Percentiles rank a stretch among this genome's conserved stretches.
These are phyloP conservation scores for Beris chalybata DNA, from an alignment of 2,888 invertebrate genomes.

Conservation along the genomic window DNA sequence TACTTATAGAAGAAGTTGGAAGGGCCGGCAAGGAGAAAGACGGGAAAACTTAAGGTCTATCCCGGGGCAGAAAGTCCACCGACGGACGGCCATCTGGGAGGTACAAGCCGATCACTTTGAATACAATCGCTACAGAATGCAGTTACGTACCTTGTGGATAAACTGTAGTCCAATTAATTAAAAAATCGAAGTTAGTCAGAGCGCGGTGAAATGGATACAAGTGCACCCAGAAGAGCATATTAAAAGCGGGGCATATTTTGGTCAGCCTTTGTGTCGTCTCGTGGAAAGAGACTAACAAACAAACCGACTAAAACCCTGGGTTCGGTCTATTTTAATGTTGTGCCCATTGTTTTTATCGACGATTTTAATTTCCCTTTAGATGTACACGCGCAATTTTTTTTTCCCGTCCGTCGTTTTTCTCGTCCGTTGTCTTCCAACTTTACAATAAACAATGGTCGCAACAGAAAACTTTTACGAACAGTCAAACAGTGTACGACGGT, in stretches of 20 bases:
- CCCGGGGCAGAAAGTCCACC: not conserved
- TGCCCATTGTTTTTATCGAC: constrained; percentile 29
- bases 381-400: not conserved
- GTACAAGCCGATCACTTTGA: constrained; percentile 28
- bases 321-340: constrained; percentile 29
- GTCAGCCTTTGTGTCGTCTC: not conserved
- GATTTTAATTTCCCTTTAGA: constrained; percentile 29
- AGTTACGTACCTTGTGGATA: constrained; percentile 13
- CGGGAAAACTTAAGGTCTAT: not conserved
- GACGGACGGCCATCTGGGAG: constrained; percentile 18
- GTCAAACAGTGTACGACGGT: not conserved
- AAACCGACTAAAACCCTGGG: constrained; percentile 8
- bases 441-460: constrained; percentile 10
- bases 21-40: not conserved
- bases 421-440: not conserved
- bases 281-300: constrained; percentile 6
- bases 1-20: constrained; percentile 8
- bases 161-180: constrained; percentile 38
- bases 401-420: not conserved
- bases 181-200: constrained; percentile 37
- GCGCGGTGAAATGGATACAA: no score
- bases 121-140: constrained; percentile 34
- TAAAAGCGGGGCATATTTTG: no score
- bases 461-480: not conserved
- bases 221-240: no score